Base-by-base conservation (phyloP, 1,140 invertebrate species). In the Centruroides vittatus region DNA sequence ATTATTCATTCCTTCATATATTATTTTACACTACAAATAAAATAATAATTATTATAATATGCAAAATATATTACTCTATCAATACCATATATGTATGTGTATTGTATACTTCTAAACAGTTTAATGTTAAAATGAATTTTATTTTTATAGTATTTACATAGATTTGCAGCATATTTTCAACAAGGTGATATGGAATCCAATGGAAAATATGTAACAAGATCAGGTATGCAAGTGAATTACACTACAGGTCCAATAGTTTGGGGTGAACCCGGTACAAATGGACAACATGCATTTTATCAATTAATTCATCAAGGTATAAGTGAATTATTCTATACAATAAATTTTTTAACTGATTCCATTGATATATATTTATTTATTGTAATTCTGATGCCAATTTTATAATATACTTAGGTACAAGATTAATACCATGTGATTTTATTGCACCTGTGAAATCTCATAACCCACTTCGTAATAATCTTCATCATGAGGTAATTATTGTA, bases 171-270 rank as follows among this genome's bases (percentile, higher is more conserved):
- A 10, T 99, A 99, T 75, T 98, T 99, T 76, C 97, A 99, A 78
- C 97, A 99, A 80, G 96, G 95, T 10, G 97, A 99, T 73, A 99
- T 99, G 97, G 97, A 99, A 76, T 97, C 92, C 63, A 99, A 99
- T 78, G 97, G 97, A 68, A 99, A 99, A 79, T 77, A 75, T 70
- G 74, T 83, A 0, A 95, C 89, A 9, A 80, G 86, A 50, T 80
- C 79, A 65, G 90, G 91, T 0, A 72, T 81, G 49, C 73, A 72
- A 13, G 93, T 92, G 1, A 74, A 83, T 67, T 94, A 93, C 73
- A 79, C 74, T 41, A 97, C 93, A 8, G 94, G 94, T 0, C 90
- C 92, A 53, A 87, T 95, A 67, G 86, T 93, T 48, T 94, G 90
- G 96, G 83, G 96, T 54, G 95, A 99, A 76, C 95, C 96, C 13